These are phyloP conservation scores for Montipora foliosa DNA, from an alignment of 64 coral and sea anemone species.

Conservation along the genomic window DNA sequence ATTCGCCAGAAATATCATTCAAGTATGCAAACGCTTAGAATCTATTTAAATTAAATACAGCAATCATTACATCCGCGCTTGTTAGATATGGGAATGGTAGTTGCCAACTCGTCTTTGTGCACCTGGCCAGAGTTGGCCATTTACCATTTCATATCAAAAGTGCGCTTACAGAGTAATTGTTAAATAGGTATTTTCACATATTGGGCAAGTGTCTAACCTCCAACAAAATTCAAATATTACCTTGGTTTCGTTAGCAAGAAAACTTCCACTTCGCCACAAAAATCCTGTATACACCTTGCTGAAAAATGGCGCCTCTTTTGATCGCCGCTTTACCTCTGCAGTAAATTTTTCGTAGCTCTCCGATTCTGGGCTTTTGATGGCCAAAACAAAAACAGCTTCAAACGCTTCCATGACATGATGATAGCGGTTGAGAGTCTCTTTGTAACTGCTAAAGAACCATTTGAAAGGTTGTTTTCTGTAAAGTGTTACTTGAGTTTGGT, in stretches of 20 bases:
- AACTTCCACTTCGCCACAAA: conserved; percentile 56
- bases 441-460: conserved; percentile 88
- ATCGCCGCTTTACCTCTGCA: conserved; percentile 67
- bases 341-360: conserved; percentile 73
- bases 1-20: too few species aligned
- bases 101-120: too few species aligned
- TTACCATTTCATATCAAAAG: too few species aligned
- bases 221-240: background rate
- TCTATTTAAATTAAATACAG: too few species aligned
- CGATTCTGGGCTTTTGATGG: conserved; percentile 74
- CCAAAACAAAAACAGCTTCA: conserved; percentile 83
- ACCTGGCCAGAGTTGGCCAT: too few species aligned
- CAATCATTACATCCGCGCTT: too few species aligned
- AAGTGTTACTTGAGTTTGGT: conserved; percentile 57
- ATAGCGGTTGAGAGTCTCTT: conserved; percentile 28
- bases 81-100: too few species aligned
- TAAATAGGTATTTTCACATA: too few species aligned
- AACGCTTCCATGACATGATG: conserved; percentile 72
- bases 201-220: background rate
- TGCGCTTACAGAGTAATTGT: too few species aligned
- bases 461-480: conserved; percentile 72
- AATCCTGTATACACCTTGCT: conserved; percentile 75
- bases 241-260: conserved; percentile 58
- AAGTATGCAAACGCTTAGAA: too few species aligned
- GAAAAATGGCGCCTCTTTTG: conserved; percentile 55